Percentiles rank a stretch among this genome's conserved stretches.
Conservation (phyloP, 1,140 invertebrate species). For the Bilobella aurantiaca region DNA sequence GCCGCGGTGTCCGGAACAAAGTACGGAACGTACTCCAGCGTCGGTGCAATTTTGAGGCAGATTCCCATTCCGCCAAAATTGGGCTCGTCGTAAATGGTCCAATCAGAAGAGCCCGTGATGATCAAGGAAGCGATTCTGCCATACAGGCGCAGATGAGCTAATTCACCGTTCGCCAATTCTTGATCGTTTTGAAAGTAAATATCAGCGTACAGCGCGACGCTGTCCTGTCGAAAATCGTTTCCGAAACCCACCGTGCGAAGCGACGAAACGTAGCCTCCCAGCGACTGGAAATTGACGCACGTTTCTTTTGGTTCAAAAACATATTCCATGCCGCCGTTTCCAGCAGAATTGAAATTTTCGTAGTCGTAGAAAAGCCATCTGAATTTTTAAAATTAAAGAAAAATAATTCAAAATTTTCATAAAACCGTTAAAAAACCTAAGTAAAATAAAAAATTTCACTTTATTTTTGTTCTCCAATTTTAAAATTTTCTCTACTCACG, state of each 20-base stretch:
- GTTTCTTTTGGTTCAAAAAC: conserved; percentile 22
- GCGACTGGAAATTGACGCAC: conserved; percentile 22
- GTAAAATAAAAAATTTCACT: neutral
- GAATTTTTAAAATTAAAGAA: conserved; percentile 8
- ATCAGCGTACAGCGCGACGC: conserved; percentile 30
- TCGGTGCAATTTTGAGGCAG: conserved; percentile 10
- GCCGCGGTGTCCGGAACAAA: conserved; percentile 12
- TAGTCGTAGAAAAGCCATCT: conserved; percentile 36
- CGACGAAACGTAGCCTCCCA: conserved; percentile 22
- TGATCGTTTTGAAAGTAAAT: conserved; percentile 31
- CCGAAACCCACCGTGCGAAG: conserved; percentile 28
- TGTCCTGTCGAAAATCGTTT: conserved; percentile 23
- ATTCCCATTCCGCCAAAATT: conserved; percentile 20
- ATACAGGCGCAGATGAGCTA: conserved; percentile 11
- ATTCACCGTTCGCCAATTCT: conserved; percentile 17
- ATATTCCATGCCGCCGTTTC: conserved; percentile 22
- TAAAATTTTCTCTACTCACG: conserved; percentile 26
- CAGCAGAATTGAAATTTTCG: conserved; percentile 20
- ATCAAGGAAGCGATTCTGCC: conserved; percentile 10
- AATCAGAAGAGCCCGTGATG: conserved; percentile 16
- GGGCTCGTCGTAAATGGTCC: conserved; percentile 27
- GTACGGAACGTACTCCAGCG: neutral
- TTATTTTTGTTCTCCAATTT: neutral
- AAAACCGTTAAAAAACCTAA: too few relatives aligned
- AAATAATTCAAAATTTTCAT: too few relatives aligned